Percentiles rank a stretch among this genome's conserved stretches.
phyloP scores from a whole-genome alignment of 1,140 invertebrate genomes.

The Brachionus sp. region DNA sequence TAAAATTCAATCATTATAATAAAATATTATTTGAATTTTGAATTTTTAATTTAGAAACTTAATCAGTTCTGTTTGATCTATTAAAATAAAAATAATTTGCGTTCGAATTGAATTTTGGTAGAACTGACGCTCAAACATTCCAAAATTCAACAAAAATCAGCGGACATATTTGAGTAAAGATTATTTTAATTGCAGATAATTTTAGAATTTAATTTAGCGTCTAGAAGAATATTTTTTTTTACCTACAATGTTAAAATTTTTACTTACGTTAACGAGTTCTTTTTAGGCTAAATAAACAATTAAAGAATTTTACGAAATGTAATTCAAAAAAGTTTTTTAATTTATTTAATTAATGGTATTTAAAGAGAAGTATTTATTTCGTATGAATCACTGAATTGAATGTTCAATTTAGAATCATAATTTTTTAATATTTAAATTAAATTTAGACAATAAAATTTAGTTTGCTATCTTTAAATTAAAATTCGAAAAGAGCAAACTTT shows the following conservation, averaged over 20 bases:
- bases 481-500: neutral
- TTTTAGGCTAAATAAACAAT: neutral
- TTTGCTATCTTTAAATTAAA: neutral
- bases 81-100: neutral
- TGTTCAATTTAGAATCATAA: neutral
- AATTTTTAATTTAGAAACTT: conserved; percentile 22
- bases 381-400: neutral
- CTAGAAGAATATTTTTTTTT: no score
- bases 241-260: no score
- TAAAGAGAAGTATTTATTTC: neutral
- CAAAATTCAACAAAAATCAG: neutral
- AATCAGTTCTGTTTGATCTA: neutral
- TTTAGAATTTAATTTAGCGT: no score
- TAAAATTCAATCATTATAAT: neutral
- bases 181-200: no score
- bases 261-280: no score
- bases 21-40: conserved; percentile 31
- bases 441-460: neutral
- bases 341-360: neutral
- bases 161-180: neutral
- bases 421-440: conserved; percentile 9
- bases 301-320: neutral
- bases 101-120: neutral
- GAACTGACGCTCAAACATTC: neutral
- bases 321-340: neutral